Evolutionary conservation across 2,797 vertebrate genomes (phyloP), one percentile per base, ranked within the genome.

Genomic region (Distichodus sexfasciatus): DNA sequence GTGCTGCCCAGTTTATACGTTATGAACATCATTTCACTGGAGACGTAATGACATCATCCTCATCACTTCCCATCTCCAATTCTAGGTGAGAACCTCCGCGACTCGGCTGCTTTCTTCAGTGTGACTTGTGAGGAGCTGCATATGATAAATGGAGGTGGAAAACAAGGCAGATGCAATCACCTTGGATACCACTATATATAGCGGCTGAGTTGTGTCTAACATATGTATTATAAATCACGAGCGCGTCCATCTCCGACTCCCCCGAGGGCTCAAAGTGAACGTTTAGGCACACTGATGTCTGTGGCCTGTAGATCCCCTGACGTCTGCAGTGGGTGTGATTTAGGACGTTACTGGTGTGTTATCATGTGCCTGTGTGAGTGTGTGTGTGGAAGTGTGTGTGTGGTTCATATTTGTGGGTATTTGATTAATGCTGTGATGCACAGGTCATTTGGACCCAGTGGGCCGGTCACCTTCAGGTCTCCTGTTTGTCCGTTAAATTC

Each of bases 141-240:
- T 50, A 43, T 74, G 74, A 74, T 76, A 33, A 66, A 78, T 74
- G 48, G 66, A 76, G 47, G 54, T 67, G 53, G 53, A 31, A 60
- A 76, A 65, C 41, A 58, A 62, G 46, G 61, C 66, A 72, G 74
- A 74, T 69, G 17, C 44, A 75, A 73, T 75, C 74, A 66, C 76
- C 74, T 66, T 76, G 54, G 68, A 76, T 63, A 68, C 69, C 59
- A 70, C 70, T 74, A 76, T 72, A 79, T 64, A 70, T 65, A 77
- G 60, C 53, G 24, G 51, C 57, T 33, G n/a, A 54, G 70, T 64
- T 68, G 67, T 68, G 54, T 57, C 38, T 26, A 65, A 69, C 74
- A 55, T 69, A 79, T 76, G 72, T 59, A 76, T 69, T 76, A 76
- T 79, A 68, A 71, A 74, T 81, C 68, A 69, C 36, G 17, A 46